Evolutionary conservation across 2,797 vertebrate genomes (phyloP), one percentile per base, ranked within the genome.

Genomic region (Halcyon smyrnensis): DNA sequence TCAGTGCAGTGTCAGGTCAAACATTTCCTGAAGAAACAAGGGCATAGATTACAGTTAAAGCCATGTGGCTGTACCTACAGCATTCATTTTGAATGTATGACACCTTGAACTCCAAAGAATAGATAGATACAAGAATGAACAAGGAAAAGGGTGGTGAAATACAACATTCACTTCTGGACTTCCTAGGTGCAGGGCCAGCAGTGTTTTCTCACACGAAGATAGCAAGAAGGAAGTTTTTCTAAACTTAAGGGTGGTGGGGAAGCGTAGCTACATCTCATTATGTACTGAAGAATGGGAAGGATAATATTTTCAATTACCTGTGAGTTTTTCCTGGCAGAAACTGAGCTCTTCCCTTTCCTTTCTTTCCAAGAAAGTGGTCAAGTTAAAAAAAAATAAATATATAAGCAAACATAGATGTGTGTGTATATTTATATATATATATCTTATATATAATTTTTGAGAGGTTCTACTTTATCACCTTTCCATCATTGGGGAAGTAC

Each of bases 41-140:
- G 77, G 43, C 88, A 90, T n/a, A 50, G 64, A 95, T 80, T 82
- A 78, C 84, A 86, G 84, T 24, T 69, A 93, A 91, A 92, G 46
- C n/a, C 85, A 73, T 41, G 37, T 51, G 34, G 41, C 48, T 83
- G 32, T 37, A 77, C 9, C 24, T 84, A 32, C 53, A 92, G 56
- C 59, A 71, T 53, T 93, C 54, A 32, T 73, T 95, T 91, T 90
- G 85, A 92, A 89, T 37, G 75, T 50, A 51, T 41, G 92, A 89
- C 90, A 95, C 62, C 62, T 92, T 88, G 82, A 94, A 97, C 90
- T 95, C 97, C 90, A 97, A 97, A 96, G 80, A 77, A 51, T 7
- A 88, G 25, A 73, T 6, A 81, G 70, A 84, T 63, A 91, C n/a
- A 92, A 82, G 81, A 93, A 75, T 28, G 53, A 87, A 80, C 51